Evolutionary conservation across 1,140 invertebrate genomes (phyloP).

Genomic region (Anadara kagoshimensis): DNA sequence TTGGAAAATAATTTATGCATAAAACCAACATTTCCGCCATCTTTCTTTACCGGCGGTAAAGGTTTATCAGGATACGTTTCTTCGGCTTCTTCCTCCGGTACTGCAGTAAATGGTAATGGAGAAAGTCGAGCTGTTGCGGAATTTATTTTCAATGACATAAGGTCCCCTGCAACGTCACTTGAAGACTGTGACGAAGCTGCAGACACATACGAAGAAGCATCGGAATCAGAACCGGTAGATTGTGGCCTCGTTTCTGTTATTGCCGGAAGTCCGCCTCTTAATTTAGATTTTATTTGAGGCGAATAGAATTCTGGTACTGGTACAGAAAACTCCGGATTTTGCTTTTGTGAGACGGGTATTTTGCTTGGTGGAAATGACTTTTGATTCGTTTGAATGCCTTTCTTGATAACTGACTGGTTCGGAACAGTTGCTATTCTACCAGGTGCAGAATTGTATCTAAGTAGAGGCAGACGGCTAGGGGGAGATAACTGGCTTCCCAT

Average conservation of each 20-base stretch:
- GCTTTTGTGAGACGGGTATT: conserved; percentile 41
- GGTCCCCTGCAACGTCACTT: conserved; percentile 11
- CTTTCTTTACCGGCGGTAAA: neutral
- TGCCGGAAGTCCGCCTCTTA: conserved; percentile 3
- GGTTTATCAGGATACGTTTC: conserved; percentile 13
- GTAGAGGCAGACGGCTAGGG: conserved; percentile 33
- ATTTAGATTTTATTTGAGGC: neutral
- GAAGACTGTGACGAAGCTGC: conserved; percentile 41
- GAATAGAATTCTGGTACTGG: neutral
- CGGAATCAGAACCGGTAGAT: conserved; percentile 21
- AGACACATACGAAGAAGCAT: conserved; percentile 39
- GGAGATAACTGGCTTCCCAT: conserved; percentile 48
- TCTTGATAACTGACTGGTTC: conserved; percentile 45
- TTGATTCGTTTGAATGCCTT: conserved; percentile 1
- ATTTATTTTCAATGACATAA: conserved; percentile 20
- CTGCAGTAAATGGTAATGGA: neutral
- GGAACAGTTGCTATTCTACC: conserved; percentile 66
- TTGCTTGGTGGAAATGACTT: conserved; percentile 44
- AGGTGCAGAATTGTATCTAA: conserved; percentile 64
- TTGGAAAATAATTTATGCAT: conserved; percentile 66
- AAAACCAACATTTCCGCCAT: conserved; percentile 51
- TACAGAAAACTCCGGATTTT: neutral
- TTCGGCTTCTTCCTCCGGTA: conserved; percentile 1
- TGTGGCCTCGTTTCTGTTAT: conserved; percentile 24
- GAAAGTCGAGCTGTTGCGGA: conserved; percentile 20